Conservation (phyloP, 2,888 invertebrate species). For the Cotesia congregata region DNA sequence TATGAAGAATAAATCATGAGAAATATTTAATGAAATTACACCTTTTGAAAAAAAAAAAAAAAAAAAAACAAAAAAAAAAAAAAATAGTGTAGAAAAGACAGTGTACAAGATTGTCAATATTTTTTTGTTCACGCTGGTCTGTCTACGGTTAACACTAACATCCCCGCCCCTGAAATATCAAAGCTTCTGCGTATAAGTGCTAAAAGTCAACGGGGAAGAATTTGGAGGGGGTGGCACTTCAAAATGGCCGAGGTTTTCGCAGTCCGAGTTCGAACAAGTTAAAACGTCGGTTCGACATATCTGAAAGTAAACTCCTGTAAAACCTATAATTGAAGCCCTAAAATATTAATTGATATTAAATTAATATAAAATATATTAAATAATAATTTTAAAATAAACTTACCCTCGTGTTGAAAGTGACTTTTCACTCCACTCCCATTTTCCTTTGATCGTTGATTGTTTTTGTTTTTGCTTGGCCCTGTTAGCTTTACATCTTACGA, state of each 20-base stretch:
- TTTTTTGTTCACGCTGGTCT: background rate
- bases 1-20: background rate
- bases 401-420: conserved; percentile 65
- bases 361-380: conserved; percentile 17
- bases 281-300: background rate
- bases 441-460: conserved; percentile 28
- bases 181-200: conserved; percentile 48
- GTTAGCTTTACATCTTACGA: conserved; percentile 47
- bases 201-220: conserved; percentile 46
- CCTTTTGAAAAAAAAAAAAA: background rate
- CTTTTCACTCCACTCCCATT: conserved; percentile 54
- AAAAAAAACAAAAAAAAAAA: background rate
- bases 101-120: conserved; percentile 2
- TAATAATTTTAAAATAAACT: conserved; percentile 44
- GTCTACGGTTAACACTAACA: conserved; percentile 3
- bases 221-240: conserved; percentile 45
- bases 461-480: background rate
- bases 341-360: conserved; percentile 1
- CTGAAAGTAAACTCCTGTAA: background rate
- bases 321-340: background rate
- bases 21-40: background rate
- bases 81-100: background rate
- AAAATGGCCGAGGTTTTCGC: conserved; percentile 32
- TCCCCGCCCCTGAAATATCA: conserved; percentile 58
- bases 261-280: conserved; percentile 10